Percentiles rank a stretch among this genome's conserved stretches.
Evolutionary conservation across 2,113 vertebrate species (phyloP).

Genomic region (Anser cygnoides): DNA sequence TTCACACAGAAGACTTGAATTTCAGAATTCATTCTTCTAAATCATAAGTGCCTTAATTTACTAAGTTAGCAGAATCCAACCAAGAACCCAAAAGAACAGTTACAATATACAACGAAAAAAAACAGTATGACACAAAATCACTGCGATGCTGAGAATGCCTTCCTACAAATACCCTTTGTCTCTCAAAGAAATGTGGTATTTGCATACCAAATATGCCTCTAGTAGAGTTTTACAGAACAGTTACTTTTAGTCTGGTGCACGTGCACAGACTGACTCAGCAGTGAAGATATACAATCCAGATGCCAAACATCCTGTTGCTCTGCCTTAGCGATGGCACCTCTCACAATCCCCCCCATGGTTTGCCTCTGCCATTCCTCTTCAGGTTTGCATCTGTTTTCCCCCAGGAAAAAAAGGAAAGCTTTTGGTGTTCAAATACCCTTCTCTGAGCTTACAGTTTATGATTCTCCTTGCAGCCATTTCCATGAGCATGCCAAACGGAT

Average conservation of each 20-base stretch:
- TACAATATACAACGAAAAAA: background rate
- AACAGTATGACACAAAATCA: background rate
- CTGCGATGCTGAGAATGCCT: background rate
- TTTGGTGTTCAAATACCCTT: background rate
- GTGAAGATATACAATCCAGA: background rate
- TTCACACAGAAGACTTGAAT: too few relatives aligned
- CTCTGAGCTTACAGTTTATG: rapidly evolving
- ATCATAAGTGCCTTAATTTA: background rate
- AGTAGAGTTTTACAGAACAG: background rate
- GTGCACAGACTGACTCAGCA: background rate
- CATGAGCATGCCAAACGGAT: rapidly evolving
- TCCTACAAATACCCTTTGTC: background rate
- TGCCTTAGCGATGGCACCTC: background rate
- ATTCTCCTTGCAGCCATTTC: background rate
- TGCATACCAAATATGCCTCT: background rate
- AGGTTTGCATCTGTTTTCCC: background rate
- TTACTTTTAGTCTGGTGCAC: background rate
- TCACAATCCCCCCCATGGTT: rapidly evolving
- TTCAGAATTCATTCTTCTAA: background rate
- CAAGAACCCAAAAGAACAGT: background rate
- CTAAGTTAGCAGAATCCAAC: background rate
- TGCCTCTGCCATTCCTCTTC: background rate
- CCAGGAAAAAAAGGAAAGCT: rapidly evolving
- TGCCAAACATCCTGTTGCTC: background rate
- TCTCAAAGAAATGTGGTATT: background rate